Evolutionary conservation across 2,797 vertebrate species (phyloP).

Genomic region (Oryzias sinensis): DNA sequence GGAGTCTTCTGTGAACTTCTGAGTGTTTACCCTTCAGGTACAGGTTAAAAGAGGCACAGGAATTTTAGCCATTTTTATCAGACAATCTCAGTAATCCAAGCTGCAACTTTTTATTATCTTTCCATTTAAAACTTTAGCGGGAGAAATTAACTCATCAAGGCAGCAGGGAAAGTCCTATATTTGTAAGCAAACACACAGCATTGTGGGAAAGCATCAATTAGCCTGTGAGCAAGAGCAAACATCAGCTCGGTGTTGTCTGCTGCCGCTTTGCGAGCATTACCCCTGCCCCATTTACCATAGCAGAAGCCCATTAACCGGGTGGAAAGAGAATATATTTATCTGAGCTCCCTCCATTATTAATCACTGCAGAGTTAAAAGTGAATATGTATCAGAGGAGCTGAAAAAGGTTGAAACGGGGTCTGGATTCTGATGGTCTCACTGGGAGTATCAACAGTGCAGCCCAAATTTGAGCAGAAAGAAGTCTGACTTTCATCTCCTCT

Average conservation of each 20-base stretch:
- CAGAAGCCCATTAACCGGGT: conserved; percentile 61
- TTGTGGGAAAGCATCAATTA: conserved; percentile 35
- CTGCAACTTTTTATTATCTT: conserved; percentile 16
- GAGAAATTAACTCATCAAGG: conserved; percentile 22
- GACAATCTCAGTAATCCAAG: no score
- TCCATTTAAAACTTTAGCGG: conserved; percentile 31
- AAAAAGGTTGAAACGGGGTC: conserved; percentile 64
- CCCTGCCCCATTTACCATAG: conserved; percentile 64
- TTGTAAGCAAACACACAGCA: conserved; percentile 26
- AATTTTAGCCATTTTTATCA: no score
- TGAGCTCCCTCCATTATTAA: conserved; percentile 71
- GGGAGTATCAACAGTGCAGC: conserved; percentile 73
- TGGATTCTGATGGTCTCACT: conserved; percentile 65
- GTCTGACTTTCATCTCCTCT: conserved; percentile 65
- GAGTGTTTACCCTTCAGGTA: conserved; percentile 8
- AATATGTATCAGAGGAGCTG: conserved; percentile 72
- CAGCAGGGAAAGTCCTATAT: conserved; percentile 25
- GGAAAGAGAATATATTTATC: conserved; percentile 78
- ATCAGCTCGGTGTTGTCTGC: conserved; percentile 6
- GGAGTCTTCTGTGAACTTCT: background rate
- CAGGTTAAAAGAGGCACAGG: background rate
- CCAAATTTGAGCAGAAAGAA: conserved; percentile 63
- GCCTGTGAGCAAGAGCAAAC: conserved; percentile 23
- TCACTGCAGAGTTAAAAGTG: conserved; percentile 74
- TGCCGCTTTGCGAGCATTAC: conserved; percentile 32